Base-by-base conservation (phyloP, 2,888 invertebrate species). In the Folsomia candida region DNA sequence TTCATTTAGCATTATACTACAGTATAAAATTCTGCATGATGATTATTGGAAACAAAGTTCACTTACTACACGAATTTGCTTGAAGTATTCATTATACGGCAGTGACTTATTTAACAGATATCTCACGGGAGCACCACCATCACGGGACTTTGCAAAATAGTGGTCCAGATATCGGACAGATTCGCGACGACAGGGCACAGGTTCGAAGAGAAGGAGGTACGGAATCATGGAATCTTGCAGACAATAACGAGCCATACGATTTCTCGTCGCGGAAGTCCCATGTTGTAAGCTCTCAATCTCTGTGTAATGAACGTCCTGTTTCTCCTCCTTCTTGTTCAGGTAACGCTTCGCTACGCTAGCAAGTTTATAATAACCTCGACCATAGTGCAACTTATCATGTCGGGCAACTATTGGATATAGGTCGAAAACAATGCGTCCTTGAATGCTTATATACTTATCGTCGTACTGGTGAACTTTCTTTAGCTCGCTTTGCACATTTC, bases 401-500 rank as follows among this genome's bases (percentile, higher is more conserved):
- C 74, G 69, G 4, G 59, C 57, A 11, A 76, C 27, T 3, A 78
- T 26, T n/a, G 70, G 75, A 54, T 70, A 72, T 69, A 76, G 66
- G 63, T 78, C 78, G 59, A 78, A 69, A 1, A 76, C 62, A 18
- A 78, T 47, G 27, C 76, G 67, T 0, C 78, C 78, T 24, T 71
- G 70, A 1, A 76, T 26, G 54, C 68, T 68, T 0, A 73, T 22
- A 18, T 68, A 64, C 3, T 69, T 67, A 2, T 70, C 65, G 29
- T 76, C 73, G 47, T 57, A 72, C 3, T 22, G 9, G 22, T 68
- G 60, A 37, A 70, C 67, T 58, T 67, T 62, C 63, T 78, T 78
- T 4, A 47, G 26, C 6, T 57, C 60, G 51, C 72, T 71, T 2
- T 64, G 18, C 4, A 76, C 65, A 20, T 27, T 28, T 11, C 78